Evolutionary conservation across 2,888 invertebrate species (phyloP).

Genomic region (Steinernema carpocapsae): DNA sequence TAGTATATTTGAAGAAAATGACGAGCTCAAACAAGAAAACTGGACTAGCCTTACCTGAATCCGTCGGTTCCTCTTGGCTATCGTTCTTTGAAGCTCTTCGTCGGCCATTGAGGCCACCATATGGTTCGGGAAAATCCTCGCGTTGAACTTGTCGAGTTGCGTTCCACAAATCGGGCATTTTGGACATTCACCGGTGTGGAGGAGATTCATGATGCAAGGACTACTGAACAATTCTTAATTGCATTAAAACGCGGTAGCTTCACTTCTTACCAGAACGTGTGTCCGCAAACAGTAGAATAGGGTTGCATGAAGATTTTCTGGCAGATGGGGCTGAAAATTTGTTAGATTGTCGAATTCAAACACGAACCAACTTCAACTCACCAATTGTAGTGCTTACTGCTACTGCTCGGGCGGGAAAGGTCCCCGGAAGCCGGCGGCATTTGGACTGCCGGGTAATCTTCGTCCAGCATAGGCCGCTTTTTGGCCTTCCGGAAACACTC

Average conservation of each 20-base stretch:
- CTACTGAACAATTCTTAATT: conserved; percentile 38
- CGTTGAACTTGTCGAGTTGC: conserved; percentile 38
- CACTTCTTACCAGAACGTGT: conserved; percentile 49
- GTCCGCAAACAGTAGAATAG: conserved; percentile 49
- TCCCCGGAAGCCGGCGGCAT: not conserved
- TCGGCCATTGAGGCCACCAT: conserved; percentile 44
- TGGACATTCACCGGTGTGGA: conserved; percentile 5
- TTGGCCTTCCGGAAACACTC: too few relatives aligned
- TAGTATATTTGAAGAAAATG: too few relatives aligned
- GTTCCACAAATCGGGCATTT: conserved; percentile 44
- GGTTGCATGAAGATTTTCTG: conserved; percentile 46
- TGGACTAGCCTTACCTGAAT: too few relatives aligned
- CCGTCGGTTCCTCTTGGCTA: too few relatives aligned
- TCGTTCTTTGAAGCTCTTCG: conserved; percentile 19
- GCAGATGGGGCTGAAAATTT: conserved; percentile 45
- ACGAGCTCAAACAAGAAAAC: too few relatives aligned
- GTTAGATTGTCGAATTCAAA: not conserved
- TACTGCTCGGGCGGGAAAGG: not conserved
- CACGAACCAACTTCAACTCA: not conserved
- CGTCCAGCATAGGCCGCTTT: not conserved
- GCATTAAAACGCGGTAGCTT: not conserved
- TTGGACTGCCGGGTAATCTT: not conserved
- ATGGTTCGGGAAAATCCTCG: conserved; percentile 44
- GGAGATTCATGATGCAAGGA: conserved; percentile 40
- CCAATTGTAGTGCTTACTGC: conserved; percentile 13